Base-by-base conservation (phyloP, 2,888 invertebrate species). In the Chymomyza caudatula region DNA sequence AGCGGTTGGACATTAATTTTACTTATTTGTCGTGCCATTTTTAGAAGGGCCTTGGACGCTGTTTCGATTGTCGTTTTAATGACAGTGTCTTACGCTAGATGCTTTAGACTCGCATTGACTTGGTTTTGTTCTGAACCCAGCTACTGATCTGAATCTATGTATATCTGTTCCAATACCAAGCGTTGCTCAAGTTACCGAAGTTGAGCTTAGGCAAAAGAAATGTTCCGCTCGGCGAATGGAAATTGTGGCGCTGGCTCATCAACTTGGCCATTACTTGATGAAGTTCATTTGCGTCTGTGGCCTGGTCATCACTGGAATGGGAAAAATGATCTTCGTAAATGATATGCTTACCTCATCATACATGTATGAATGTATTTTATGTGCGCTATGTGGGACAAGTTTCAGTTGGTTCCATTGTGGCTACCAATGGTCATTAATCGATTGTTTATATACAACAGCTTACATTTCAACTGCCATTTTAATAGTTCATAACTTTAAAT, bases 241-340 rank as follows among this genome's bases (percentile, higher is more conserved):
- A 78, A 81, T 81, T 76, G 74, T 69, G 73, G 69, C 65, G 64
- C 73, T 60, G 70, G 65, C 82, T 75, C 82, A 80, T 80, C 80
- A 80, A 71, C 59, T 74, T 43, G 82, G 85, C 84, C 85, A 80
- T 80, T 84, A 80, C 78, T 78, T 81, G 80, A 80, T 84, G 69
- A 81, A 84, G 85, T 84, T 80, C 85, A 80, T 81, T 80, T 73
- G 73, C 78, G 71, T 72, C 54, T 74, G 65, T 5, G 4, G 1
- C 58, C 65, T 65, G 65, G 65, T 67, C 20, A 57, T 20, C 22
- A 19, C 6, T 63, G 62, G 69, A 59, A 29, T 66, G 57, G 20
- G 78, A 73, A 84, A 80, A 73, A 25, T 69, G 82, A 84, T 81
- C 68, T 65, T 55, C 61, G 73, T 73, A 79, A 78, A 63, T 74